A percentile compares a stretch with the other conserved stretches of the same genome.
phyloP scores from a whole-genome alignment of 2,888 invertebrate genomes.

The Clivina fossor region DNA sequence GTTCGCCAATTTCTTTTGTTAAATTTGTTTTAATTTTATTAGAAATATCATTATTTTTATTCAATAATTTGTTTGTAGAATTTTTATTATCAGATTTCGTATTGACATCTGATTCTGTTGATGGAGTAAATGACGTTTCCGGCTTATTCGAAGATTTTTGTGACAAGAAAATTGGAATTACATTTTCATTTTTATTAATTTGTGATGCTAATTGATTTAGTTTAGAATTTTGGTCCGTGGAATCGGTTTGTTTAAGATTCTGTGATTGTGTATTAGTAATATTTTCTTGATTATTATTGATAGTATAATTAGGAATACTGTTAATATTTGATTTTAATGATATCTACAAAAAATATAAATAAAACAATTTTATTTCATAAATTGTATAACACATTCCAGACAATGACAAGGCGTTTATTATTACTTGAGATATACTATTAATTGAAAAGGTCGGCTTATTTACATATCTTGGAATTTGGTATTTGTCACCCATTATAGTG shows the following conservation, averaged over 20 bases:
- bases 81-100: conserved; percentile 3
- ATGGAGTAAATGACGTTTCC: conserved; percentile 11
- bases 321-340: background rate
- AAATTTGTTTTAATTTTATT: background rate
- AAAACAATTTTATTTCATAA: background rate
- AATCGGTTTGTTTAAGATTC: too few relatives aligned
- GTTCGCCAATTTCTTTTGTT: too few relatives aligned
- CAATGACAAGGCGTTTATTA: too few relatives aligned
- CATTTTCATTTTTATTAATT: conserved; percentile 12
- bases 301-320: background rate
- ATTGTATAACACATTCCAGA: background rate
- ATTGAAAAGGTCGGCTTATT: background rate
- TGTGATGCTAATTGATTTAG: conserved; percentile 18
- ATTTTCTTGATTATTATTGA: background rate
- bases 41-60: background rate
- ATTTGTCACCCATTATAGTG: conserved; percentile 13
- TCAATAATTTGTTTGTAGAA: background rate
- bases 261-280: conserved; percentile 5
- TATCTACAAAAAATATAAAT: background rate
- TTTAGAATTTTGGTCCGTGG: conserved; percentile 5
- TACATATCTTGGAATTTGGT: conserved; percentile 12
- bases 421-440: background rate
- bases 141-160: conserved; percentile 7
- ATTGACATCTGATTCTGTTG: background rate
- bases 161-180: conserved; percentile 5